A percentile compares a stretch with the other conserved stretches of the same genome.
These are phyloP conservation scores for Hapalemur alaotrensis DNA, from an alignment of 2,797 vertebrate genomes.

Conservation along the genomic window DNA sequence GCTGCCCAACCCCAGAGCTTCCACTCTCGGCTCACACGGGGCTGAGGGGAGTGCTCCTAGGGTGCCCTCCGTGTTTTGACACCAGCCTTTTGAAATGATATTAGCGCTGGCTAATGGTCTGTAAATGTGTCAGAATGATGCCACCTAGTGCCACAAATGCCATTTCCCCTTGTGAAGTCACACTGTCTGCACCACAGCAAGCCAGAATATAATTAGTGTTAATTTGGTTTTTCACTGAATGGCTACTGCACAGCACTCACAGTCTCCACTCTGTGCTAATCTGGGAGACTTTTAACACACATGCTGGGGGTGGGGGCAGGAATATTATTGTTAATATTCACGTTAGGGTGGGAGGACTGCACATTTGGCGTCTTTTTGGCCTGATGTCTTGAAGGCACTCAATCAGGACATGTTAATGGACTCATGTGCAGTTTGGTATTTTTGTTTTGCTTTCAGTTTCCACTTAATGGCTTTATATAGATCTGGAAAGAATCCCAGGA, in stretches of 20 bases:
- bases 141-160: constrained; percentile 87
- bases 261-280: constrained; percentile 55
- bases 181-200: constrained; percentile 83
- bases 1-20: background rate
- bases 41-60: constrained; percentile 72
- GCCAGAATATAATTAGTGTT: constrained; percentile 84
- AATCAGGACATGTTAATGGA: background rate
- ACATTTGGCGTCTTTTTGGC: background rate
- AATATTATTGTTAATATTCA: background rate
- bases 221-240: constrained; percentile 84
- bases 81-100: constrained; percentile 79
- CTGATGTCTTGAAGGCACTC: background rate
- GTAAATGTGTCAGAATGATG: constrained; percentile 88
- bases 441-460: constrained; percentile 43
- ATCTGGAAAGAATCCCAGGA: background rate
- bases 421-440: background rate
- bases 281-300: background rate
- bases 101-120: constrained; percentile 85
- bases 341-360: background rate
- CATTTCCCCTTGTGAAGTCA: constrained; percentile 81
- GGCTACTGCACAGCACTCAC: constrained; percentile 60
- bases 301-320: background rate
- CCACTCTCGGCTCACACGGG: constrained; percentile 59
- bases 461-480: background rate
- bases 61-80: constrained; percentile 68